These are phyloP conservation scores for Macropus fuliginosus DNA, from an alignment of 2,797 vertebrate genomes.

Conservation along the genomic window DNA sequence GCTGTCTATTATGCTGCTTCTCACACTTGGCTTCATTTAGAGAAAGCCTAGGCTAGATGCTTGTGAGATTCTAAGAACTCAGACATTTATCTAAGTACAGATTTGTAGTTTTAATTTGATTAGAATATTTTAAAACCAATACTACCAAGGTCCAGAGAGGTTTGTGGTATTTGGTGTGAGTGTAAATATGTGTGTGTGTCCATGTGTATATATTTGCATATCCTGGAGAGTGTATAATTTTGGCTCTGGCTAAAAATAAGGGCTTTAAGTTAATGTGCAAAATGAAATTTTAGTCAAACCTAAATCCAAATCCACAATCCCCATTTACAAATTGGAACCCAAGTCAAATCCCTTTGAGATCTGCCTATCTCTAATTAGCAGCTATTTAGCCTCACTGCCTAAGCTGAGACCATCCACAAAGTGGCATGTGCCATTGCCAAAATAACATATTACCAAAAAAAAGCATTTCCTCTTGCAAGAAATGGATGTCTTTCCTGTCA, in stretches of 20 bases:
- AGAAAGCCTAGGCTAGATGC: neutral
- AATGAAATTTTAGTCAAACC: constrained; percentile 30
- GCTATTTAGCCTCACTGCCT: constrained; percentile 19
- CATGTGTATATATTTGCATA: neutral
- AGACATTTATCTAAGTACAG: neutral
- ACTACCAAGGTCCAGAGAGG: neutral
- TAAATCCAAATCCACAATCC: constrained; percentile 34
- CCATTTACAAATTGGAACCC: constrained; percentile 56
- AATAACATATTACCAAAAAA: constrained; percentile 1
- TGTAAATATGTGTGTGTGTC: neutral
- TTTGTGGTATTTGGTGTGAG: neutral
- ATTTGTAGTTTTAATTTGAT: neutral
- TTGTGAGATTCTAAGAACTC: neutral
- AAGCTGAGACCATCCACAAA: neutral
- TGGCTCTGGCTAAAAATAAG: constrained; percentile 41
- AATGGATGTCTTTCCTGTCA: neutral
- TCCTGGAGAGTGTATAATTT: neutral
- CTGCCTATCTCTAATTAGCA: constrained; percentile 52
- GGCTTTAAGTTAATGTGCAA: constrained; percentile 34
- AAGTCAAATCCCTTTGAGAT: constrained; percentile 29
- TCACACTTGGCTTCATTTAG: neutral
- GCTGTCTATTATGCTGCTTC: neutral
- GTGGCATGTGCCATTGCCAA: neutral
- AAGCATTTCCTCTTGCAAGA: neutral
- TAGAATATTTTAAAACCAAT: neutral